These are phyloP conservation scores for Battus philenor DNA, from an alignment of 1,140 invertebrate genomes.

Conservation along the genomic window DNA sequence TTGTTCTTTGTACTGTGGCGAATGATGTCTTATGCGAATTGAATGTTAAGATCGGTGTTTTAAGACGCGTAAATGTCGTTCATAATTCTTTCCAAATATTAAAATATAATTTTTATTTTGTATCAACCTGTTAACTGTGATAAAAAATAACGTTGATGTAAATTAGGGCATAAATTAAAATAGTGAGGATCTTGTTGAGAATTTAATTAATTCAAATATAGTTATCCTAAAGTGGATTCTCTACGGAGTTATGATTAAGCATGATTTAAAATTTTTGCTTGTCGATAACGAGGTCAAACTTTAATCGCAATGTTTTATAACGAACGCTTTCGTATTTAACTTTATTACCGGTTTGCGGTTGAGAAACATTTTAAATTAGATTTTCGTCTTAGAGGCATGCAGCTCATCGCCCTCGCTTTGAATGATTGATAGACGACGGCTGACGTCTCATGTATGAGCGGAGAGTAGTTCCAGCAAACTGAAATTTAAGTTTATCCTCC, in stretches of 20 bases:
- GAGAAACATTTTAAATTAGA: slow-evolving; percentile 29
- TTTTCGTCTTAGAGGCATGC: slow-evolving; percentile 25
- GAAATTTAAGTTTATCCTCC: too few relatives aligned
- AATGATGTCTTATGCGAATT: slow-evolving; percentile 21
- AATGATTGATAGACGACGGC: slow-evolving; percentile 29
- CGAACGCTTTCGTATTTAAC: background rate
- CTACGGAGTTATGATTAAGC: background rate
- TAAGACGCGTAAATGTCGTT: too few relatives aligned
- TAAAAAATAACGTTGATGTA: too few relatives aligned
- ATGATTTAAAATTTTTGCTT: slow-evolving; percentile 20
- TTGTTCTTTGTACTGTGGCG: slow-evolving; percentile 13
- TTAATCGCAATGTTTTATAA: slow-evolving; percentile 22
- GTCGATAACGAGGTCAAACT: slow-evolving; percentile 17
- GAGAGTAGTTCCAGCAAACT: too few relatives aligned
- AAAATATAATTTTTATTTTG: too few relatives aligned
- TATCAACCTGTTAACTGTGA: too few relatives aligned
- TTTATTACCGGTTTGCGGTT: slow-evolving; percentile 20
- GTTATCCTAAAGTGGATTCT: too few relatives aligned
- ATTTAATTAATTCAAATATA: too few relatives aligned
- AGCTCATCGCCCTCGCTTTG: slow-evolving; percentile 21
- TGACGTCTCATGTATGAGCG: slow-evolving; percentile 12
- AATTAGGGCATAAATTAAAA: too few relatives aligned
- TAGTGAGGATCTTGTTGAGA: too few relatives aligned
- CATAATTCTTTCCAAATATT: too few relatives aligned
- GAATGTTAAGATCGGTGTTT: slow-evolving; percentile 16